phyloP scores from a whole-genome alignment of 2,113 vertebrate species.

The Anoplopoma fimbria region DNA sequence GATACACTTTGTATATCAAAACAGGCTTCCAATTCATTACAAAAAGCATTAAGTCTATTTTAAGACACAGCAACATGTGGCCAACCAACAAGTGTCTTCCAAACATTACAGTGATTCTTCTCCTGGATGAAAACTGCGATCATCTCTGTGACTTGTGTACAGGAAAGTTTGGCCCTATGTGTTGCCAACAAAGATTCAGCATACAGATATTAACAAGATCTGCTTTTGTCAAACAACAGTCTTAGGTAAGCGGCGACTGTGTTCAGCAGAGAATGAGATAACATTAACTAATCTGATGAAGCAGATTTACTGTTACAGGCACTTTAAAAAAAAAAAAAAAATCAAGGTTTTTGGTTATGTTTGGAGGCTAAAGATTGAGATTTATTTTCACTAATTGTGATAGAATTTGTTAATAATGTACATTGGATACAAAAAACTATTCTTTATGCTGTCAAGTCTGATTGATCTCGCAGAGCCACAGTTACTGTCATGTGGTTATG shows the following conservation, averaged over 20 bases:
- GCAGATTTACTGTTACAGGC: background rate
- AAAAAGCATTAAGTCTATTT: background rate
- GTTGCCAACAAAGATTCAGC: slow-evolving; percentile 8
- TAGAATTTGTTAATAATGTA: background rate
- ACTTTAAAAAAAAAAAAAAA: background rate
- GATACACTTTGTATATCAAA: background rate
- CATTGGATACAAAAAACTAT: no score
- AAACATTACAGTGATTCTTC: background rate
- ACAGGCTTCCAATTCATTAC: background rate
- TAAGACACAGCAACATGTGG: no score
- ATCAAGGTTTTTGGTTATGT: background rate
- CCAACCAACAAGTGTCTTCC: background rate
- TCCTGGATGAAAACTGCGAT: background rate
- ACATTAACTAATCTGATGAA: background rate
- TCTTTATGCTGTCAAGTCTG: background rate
- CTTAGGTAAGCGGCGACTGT: background rate
- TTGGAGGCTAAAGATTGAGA: no score
- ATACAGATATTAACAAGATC: background rate
- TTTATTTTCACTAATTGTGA: background rate
- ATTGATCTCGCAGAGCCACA: background rate
- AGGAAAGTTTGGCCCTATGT: background rate
- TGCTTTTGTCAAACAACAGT: background rate
- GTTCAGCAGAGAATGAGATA: background rate
- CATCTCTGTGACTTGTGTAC: background rate
- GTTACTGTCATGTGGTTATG: background rate